Evolutionary conservation across 2,113 vertebrate genomes (phyloP), one percentile per base, ranked within the genome.

Genomic region (Cyanistes caeruleus): DNA sequence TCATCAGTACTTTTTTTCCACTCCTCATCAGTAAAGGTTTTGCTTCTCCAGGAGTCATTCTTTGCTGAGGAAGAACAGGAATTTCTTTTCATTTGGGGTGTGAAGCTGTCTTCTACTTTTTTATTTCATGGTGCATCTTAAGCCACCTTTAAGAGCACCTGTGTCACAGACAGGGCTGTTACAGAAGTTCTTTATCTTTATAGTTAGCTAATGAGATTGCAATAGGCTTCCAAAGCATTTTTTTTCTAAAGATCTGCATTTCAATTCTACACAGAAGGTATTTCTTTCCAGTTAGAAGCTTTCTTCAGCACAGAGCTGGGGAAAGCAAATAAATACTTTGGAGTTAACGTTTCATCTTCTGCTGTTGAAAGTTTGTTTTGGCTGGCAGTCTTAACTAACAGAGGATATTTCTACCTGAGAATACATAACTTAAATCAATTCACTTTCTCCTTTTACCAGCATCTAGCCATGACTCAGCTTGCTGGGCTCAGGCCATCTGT

Each of bases 381-480:
- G 51, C 69, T 76, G 27, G 15, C 59, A 81, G 60, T 83, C 56
- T 55, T 89, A 82, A 64, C 56, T 87, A n/a, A 81, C 65, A 92
- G n/a, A 62, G 53, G 88, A 37, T 96, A 88, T 91, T 91, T 94
- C 59, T 87, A 62, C 75, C 39, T 85, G 51, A 90, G 44, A 52
- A 87, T 69, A 69, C 75, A 95, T 21, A 92, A 84, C 14, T 60
- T 31, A 78, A 69, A 86, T 91, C 22, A 82, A 15, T 63, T 37
- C 14, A 16, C 22, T 23, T 80, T 67, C 19, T 62, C 9, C 31
- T 82, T 28, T 83, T 89, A 33, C 24, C 73, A 91, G 35, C 41
- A 81, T 73, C 74, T 33, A 83, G 24, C 37, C 31, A n/a, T 73
- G 70, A 87, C 62, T 93, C 75, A 49, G 81, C 24, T 10, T 49